Evolutionary conservation across 1,140 invertebrate species (phyloP).

Genomic region (Hyles vespertilio): DNA sequence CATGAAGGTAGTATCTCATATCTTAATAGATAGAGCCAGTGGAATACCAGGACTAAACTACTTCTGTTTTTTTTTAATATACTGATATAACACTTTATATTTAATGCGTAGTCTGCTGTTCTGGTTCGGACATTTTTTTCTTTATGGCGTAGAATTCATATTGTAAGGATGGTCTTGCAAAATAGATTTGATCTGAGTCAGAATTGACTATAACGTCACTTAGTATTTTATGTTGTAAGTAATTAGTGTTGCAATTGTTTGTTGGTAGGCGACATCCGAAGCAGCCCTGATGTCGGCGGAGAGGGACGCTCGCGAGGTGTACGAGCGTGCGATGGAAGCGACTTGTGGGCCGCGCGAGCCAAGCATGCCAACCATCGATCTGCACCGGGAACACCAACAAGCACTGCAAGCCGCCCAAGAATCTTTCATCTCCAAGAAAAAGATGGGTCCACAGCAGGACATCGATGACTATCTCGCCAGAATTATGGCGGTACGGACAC

Average conservation of each 20-base stretch:
- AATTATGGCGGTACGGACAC: background rate
- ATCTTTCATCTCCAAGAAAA: conserved; percentile 9
- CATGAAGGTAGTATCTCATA: conserved; percentile 10
- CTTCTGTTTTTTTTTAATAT: background rate
- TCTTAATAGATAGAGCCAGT: background rate
- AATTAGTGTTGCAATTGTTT: background rate
- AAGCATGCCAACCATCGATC: background rate
- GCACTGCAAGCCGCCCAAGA: background rate
- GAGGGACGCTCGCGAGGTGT: conserved; percentile 11
- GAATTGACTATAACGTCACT: too few species aligned
- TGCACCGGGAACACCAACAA: background rate
- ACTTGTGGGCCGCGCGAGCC: background rate
- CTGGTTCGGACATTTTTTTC: too few species aligned
- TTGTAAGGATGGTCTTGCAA: too few species aligned
- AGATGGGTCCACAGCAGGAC: conserved; percentile 12
- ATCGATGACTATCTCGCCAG: background rate
- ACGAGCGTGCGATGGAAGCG: conserved; percentile 10
- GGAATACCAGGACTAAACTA: background rate
- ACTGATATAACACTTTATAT: too few species aligned
- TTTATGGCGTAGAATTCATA: too few species aligned
- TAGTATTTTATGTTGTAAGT: too few species aligned
- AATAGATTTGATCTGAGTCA: too few species aligned
- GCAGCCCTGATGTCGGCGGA: conserved; percentile 12
- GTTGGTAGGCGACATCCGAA: conserved; percentile 14
- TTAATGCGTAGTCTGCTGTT: too few species aligned